Percentiles rank a stretch among this genome's conserved stretches.
These are phyloP conservation scores for Margarornis squamiger DNA, from an alignment of 2,797 vertebrate species.

Conservation along the genomic window DNA sequence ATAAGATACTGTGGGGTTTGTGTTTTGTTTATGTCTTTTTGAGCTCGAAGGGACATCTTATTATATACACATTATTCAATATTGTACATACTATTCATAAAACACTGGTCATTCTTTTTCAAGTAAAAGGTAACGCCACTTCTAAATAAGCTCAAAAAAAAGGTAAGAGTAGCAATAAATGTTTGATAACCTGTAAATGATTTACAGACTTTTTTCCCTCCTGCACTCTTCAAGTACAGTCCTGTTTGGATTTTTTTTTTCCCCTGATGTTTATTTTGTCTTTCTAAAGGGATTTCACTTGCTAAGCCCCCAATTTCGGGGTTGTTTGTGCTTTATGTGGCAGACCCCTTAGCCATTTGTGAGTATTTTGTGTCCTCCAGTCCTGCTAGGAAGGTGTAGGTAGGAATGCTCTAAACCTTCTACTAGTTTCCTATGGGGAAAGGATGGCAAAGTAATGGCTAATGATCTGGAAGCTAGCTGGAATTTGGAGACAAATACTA, in stretches of 20 bases:
- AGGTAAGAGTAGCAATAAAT: not conserved
- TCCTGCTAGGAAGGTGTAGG: slow-evolving; percentile 3
- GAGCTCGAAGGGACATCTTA: not conserved
- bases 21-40: not conserved
- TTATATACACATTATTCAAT: not conserved
- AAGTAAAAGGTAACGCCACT: not conserved
- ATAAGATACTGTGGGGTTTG: not conserved
- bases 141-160: not conserved
- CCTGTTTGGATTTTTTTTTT: not conserved
- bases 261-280: not conserved
- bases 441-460: slow-evolving; percentile 16
- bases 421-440: slow-evolving; percentile 38
- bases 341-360: slow-evolving; percentile 34
- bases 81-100: not conserved
- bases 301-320: not conserved
- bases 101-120: not conserved
- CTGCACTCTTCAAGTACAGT: not conserved
- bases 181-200: not conserved
- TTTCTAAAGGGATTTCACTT: slow-evolving; percentile 41
- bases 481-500: slow-evolving; percentile 70
- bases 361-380: not conserved
- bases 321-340: not conserved
- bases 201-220: slow-evolving; percentile 7
- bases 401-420: slow-evolving; percentile 6
- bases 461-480: slow-evolving; percentile 66